Conservation (phyloP, 2,888 invertebrate species). For the Microplitis manilae region DNA sequence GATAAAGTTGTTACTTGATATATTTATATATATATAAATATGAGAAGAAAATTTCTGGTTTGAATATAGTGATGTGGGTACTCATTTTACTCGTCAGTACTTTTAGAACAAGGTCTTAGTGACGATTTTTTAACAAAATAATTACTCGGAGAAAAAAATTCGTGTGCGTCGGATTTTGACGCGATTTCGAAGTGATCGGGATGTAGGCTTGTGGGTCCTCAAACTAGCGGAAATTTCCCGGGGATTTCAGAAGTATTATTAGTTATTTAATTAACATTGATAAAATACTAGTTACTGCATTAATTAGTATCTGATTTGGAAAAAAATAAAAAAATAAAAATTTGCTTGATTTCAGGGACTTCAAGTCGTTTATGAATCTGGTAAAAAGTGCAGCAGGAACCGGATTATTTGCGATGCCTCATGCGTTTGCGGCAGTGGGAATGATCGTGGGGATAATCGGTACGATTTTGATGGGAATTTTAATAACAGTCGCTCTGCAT, state of each 20-base stretch:
- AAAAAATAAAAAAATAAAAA: too few relatives aligned
- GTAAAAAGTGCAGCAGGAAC: constrained; percentile 58
- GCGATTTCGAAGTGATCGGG: neutral
- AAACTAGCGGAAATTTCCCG: neutral
- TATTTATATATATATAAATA: too few relatives aligned
- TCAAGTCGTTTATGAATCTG: constrained; percentile 53
- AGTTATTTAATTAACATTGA: neutral
- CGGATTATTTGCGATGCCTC: constrained; percentile 58
- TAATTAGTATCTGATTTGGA: too few relatives aligned
- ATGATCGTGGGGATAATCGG: constrained; percentile 55
- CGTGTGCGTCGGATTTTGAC: neutral
- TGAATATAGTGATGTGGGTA: too few relatives aligned
- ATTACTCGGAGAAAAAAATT: neutral
- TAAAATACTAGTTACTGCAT: too few relatives aligned
- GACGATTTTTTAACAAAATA: too few relatives aligned
- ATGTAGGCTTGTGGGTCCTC: neutral
- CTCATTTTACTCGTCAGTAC: too few relatives aligned
- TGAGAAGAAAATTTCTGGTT: too few relatives aligned
- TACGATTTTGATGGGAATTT: constrained; percentile 53
- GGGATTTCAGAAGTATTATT: neutral
- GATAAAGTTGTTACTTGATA: neutral
- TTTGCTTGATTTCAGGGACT: constrained; percentile 47
- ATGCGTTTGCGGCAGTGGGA: constrained; percentile 59
- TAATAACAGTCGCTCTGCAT: constrained; percentile 54
- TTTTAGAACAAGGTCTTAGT: too few relatives aligned